Base-by-base conservation (phyloP, 2,113 vertebrate genomes). In the Phrynocephalus versicolor region DNA sequence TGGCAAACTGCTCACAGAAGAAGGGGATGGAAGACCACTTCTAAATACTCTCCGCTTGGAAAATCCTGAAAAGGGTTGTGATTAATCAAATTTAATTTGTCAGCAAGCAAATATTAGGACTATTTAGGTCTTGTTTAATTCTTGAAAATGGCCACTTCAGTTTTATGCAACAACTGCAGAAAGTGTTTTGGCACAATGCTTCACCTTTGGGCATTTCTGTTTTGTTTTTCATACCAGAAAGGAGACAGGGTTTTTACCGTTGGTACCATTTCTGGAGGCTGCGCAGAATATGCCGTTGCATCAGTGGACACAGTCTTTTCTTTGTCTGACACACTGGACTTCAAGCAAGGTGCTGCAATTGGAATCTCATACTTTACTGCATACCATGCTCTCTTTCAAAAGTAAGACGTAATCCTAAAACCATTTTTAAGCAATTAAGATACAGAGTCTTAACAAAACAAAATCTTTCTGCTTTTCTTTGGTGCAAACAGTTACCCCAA, bases 311-410 rank as follows among this genome's bases (percentile, higher is more conserved):
- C 89, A 0, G 97, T 98, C n/a, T 95, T 97, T 85, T 92, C 87
- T 6, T 95, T 99, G 82, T 96, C 97, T 0, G 96, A 95, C 6
- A 93, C 95, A 0, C 84, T 99, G 79, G 94, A 97, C 94, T 98
- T 96, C 21, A 90, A 85, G n/a, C 97, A 99, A 93, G 98, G 98
- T 45, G 97, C 98, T 1, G 98, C 98, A 0, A 88, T 99, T 0
- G 97, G 97, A 3, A 90, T 97, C 69, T 98, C 98, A 0, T 99
- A 98, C 90, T 99, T 99, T 93, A 99, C 98, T 6, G 98, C 98
- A 2, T 98, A 96, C 83, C 94, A 97, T n/a, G 98, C 98, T n/a
- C 96, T 99, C 37, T 65, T 97, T 89, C 97, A 98, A 85, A 99
- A 97, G 98, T 99, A 96, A 96, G 95, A 60, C 45, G 5, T 14